phyloP scores from a whole-genome alignment of 2,888 invertebrate genomes.

The Dryadula phaetusa region DNA sequence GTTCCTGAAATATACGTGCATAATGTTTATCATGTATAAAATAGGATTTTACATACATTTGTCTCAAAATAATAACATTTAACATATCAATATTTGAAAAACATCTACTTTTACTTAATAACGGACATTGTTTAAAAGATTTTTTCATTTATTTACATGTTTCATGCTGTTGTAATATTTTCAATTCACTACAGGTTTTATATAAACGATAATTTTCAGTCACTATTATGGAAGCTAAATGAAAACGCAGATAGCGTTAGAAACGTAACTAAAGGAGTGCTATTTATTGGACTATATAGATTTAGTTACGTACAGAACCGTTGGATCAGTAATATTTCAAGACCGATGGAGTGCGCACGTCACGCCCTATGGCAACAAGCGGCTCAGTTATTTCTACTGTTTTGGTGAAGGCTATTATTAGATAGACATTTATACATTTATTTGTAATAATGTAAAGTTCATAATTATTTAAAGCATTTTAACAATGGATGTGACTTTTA shows the following conservation, averaged over 20 bases:
- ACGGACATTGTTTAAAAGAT: too few relatives aligned
- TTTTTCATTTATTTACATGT: too few relatives aligned
- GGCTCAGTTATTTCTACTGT: conserved; percentile 32
- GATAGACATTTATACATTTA: conserved; percentile 13
- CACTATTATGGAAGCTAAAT: conserved; percentile 50
- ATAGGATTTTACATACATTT: too few relatives aligned
- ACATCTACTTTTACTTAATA: neutral
- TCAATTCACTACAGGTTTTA: conserved; percentile 34
- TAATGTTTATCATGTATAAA: too few relatives aligned
- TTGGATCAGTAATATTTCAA: conserved; percentile 69
- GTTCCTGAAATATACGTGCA: too few relatives aligned
- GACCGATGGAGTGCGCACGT: conserved; percentile 60
- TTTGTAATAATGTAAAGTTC: neutral
- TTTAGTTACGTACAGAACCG: conserved; percentile 38
- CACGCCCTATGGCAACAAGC: conserved; percentile 34
- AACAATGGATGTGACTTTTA: conserved; percentile 2
- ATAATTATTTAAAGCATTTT: neutral
- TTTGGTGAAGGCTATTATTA: conserved; percentile 28
- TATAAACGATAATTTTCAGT: conserved; percentile 13
- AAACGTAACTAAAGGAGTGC: conserved; percentile 39
- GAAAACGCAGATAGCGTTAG: conserved; percentile 47
- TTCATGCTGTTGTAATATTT: conserved; percentile 29
- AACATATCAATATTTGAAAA: neutral
- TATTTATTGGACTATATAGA: conserved; percentile 46
- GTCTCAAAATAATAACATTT: too few relatives aligned